These are phyloP conservation scores for Agraylea sexmaculata DNA, from an alignment of 1,140 invertebrate species.

Conservation along the genomic window DNA sequence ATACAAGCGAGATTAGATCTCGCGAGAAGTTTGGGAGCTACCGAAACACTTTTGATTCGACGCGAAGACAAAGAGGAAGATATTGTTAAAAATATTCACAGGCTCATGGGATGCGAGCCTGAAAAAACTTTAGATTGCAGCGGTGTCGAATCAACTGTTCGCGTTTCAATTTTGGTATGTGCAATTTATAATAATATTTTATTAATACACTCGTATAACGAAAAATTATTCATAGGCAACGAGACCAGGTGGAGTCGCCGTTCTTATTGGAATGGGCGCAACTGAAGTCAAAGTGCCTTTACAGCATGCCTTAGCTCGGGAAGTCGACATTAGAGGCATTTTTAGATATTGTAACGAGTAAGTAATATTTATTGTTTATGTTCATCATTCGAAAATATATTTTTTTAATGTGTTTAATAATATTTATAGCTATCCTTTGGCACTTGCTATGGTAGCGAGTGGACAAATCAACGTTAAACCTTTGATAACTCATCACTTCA, in stretches of 20 bases:
- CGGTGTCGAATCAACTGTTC: conserved; percentile 68
- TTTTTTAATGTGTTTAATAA: conserved; percentile 13
- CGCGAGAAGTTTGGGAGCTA: conserved; percentile 76
- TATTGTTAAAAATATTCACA: conserved; percentile 48
- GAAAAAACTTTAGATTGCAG: conserved; percentile 79
- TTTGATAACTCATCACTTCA: conserved; percentile 83
- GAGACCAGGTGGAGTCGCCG: conserved; percentile 66
- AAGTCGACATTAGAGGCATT: conserved; percentile 84
- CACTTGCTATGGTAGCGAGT: conserved; percentile 70
- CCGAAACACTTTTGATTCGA: conserved; percentile 52
- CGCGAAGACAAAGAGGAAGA: conserved; percentile 46
- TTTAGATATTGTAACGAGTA: conserved; percentile 89
- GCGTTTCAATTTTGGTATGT: conserved; percentile 63
- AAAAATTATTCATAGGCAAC: conserved; percentile 51
- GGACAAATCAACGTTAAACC: conserved; percentile 78
- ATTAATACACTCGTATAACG: not conserved
- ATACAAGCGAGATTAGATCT: conserved; percentile 60
- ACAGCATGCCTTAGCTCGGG: conserved; percentile 62
- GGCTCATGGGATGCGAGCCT: conserved; percentile 53
- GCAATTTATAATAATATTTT: not conserved
- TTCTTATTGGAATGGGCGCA: conserved; percentile 78
- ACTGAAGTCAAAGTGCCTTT: conserved; percentile 70
- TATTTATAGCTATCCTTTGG: conserved; percentile 63
- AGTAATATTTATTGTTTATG: conserved; percentile 24
- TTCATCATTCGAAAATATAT: not conserved